Conservation (phyloP, 2,797 vertebrate species). For the Morelia viridis region DNA sequence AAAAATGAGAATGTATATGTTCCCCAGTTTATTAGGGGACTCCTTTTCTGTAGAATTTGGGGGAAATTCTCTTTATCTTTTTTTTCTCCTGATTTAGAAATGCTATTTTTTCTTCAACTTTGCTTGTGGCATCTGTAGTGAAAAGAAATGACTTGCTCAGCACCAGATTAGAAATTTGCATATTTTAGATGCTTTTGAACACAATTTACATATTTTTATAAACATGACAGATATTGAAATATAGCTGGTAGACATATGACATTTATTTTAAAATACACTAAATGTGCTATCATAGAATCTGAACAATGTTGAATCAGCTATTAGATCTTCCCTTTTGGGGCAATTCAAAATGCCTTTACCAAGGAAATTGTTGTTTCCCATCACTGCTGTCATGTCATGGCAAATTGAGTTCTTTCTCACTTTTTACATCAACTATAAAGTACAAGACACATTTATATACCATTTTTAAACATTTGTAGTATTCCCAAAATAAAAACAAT, state of each 20-base stretch:
- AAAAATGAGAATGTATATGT: too few species aligned
- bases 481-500: not conserved
- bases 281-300: conserved; percentile 15
- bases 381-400: not conserved
- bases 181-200: conserved; percentile 19
- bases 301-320: conserved; percentile 23
- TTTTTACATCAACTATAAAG: not conserved
- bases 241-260: conserved; percentile 20
- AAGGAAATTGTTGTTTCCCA: not conserved
- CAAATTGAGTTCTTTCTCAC: not conserved
- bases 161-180: conserved; percentile 12
- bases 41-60: not conserved
- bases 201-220: conserved; percentile 31
- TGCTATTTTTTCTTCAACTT: not conserved
- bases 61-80: not conserved
- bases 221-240: conserved; percentile 18
- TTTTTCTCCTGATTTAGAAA: not conserved
- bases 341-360: not conserved
- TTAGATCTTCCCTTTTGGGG: not conserved
- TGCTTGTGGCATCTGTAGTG: not conserved
- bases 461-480: not conserved
- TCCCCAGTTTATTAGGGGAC: not conserved
- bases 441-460: not conserved
- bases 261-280: conserved; percentile 35
- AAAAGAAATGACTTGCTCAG: not conserved